Evolutionary conservation across 2,797 vertebrate species (phyloP).

Genomic region (Spinibarbus caldwelli): DNA sequence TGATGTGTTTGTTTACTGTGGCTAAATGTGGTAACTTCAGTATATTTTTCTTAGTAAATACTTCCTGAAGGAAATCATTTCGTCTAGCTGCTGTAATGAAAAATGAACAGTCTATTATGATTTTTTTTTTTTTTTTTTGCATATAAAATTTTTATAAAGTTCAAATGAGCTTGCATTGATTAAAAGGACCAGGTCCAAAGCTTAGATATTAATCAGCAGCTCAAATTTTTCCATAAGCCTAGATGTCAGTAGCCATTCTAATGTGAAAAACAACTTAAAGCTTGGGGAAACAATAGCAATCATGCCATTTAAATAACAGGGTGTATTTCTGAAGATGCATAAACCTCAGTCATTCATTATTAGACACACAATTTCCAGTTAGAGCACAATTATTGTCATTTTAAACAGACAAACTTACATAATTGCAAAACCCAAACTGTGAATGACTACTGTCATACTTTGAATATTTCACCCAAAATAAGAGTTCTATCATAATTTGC

Average conservation of each 20-base stretch:
- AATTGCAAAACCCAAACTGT: background rate
- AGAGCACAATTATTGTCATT: background rate
- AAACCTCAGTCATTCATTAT: background rate
- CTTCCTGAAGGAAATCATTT: background rate
- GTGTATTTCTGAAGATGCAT: conserved; percentile 22
- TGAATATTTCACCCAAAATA: background rate
- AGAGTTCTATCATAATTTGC: background rate
- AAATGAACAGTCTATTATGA: background rate
- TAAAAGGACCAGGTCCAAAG: conserved; percentile 29
- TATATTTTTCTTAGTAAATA: conserved; percentile 37
- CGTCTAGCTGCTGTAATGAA: background rate
- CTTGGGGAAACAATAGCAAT: conserved; percentile 36
- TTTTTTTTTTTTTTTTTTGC: background rate
- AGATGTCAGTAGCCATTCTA: background rate
- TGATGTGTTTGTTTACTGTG: conserved; percentile 41
- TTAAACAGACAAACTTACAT: background rate
- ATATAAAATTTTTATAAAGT: conserved; percentile 21
- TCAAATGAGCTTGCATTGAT: conserved; percentile 50
- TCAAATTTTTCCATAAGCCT: background rate
- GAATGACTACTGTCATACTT: background rate
- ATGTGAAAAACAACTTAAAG: conserved; percentile 11
- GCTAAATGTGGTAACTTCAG: conserved; percentile 21
- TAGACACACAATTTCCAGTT: background rate
- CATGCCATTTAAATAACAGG: conserved; percentile 19
- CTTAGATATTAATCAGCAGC: conserved; percentile 36